Evolutionary conservation across 2,888 invertebrate genomes (phyloP), one percentile per base, ranked within the genome.

Genomic region (Tromatobia lineatoria): DNA sequence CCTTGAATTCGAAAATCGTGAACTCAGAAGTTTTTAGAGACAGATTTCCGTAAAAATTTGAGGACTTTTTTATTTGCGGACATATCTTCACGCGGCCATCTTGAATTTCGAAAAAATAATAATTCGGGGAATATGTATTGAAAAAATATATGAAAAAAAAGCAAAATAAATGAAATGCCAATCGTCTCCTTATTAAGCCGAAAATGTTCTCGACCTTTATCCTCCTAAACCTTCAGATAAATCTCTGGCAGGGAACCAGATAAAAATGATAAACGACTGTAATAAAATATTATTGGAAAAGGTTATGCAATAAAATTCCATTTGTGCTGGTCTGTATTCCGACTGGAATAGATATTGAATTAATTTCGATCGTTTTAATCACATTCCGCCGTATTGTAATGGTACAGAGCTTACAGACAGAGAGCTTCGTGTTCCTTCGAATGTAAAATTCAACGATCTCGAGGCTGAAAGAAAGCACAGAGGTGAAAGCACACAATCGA

Each of bases 391-490:
- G 25, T 25, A 25, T 15, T 23, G 25, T 25, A 11, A 57, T 25
- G 25, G 25, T 57, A 4, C 15, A 54, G 54, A 23, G 54, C 54
- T 54, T 23, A 25, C 25, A 25, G 57, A 8, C n/a, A 1, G 23
- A 25, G 15, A 57, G 23, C 57, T 23, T 11, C 2, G 20, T 11
- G 20, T 20, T 54, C 52, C 8, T 20, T 18, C 52, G 52, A 18
- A 54, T 54, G 57, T 57, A 57, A 57, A 57, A 57, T 57, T 57
- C 57, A 57, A 57, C 25, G 57, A 57, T 4, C 57, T 15, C n/a
- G n/a, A 25, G 25, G 57, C 57, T 57, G 57, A 57, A 57, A 57
- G 57, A 57, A 57, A 57, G 57, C 57, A 25, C 25, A 23, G 23
- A 57, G 57, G 57, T 25, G 57, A 23, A 25, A 57, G 57, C 57